Evolutionary conservation across 2,113 vertebrate genomes (phyloP).

Genomic region (Pristiophorus japonicus): DNA sequence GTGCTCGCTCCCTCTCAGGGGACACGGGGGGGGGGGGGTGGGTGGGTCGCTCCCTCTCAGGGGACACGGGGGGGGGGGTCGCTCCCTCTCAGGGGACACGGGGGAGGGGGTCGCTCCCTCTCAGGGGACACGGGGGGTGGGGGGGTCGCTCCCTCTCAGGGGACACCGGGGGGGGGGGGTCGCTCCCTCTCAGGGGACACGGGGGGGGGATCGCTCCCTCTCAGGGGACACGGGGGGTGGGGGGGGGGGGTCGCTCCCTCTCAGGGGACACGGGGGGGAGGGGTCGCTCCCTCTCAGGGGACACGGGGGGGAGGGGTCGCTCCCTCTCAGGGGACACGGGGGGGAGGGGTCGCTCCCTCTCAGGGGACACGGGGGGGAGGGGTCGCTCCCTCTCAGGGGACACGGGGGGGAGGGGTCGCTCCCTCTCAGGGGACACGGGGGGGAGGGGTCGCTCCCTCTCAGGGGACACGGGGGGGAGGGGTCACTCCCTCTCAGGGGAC

Average conservation of each 20-base stretch:
- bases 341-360: background rate
- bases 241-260: background rate
- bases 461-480: background rate
- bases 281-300: background rate
- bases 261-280: too few relatives aligned
- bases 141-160: background rate
- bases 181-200: background rate
- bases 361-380: too few relatives aligned
- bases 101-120: too few relatives aligned
- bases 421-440: too few relatives aligned
- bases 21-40: too few relatives aligned
- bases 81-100: too few relatives aligned
- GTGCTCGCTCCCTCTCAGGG: background rate
- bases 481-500: background rate
- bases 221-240: too few relatives aligned
- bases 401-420: background rate
- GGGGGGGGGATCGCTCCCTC: too few relatives aligned
- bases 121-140: too few relatives aligned
- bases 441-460: background rate
- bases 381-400: background rate
- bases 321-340: background rate
- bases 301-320: too few relatives aligned
- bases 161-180: too few relatives aligned
- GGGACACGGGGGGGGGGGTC: background rate
- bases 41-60: background rate